Percentiles rank a stretch among this genome's conserved stretches.
These are phyloP conservation scores for Metopolophium dirhodum DNA, from an alignment of 1,140 invertebrate genomes.

Conservation along the genomic window DNA sequence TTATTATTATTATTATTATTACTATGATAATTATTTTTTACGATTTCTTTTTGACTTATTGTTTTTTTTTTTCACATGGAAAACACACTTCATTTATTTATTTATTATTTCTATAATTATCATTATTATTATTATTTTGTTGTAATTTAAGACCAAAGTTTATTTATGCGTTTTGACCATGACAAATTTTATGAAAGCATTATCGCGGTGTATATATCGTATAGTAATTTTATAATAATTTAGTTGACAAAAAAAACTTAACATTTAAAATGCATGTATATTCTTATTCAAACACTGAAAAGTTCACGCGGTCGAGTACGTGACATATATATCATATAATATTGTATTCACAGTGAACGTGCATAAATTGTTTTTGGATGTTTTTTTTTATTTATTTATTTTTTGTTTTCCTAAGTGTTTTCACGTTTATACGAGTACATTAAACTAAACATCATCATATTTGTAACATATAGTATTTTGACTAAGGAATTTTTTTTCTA, in stretches of 20 bases:
- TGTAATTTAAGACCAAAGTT: conserved; percentile 56
- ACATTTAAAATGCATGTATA: background rate
- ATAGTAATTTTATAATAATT: conserved; percentile 47
- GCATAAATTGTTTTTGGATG: conserved; percentile 22
- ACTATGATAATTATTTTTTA: conserved; percentile 14
- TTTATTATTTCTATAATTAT: conserved; percentile 33
- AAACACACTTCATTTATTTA: conserved; percentile 27
- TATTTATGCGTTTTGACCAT: conserved; percentile 56
- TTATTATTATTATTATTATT: conserved; percentile 10
- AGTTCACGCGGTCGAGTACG: background rate
- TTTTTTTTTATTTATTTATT: conserved; percentile 34
- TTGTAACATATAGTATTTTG: conserved; percentile 38
- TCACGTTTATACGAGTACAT: conserved; percentile 25
- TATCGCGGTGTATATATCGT: background rate
- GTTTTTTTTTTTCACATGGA: conserved; percentile 8
- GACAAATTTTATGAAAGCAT: conserved; percentile 51
- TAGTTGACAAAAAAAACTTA: background rate
- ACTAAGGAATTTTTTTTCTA: conserved; percentile 21
- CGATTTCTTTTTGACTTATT: background rate
- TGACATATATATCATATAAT: conserved; percentile 26
- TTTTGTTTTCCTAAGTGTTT: conserved; percentile 15
- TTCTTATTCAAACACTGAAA: background rate
- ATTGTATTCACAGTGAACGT: background rate
- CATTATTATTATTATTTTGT: conserved; percentile 44
- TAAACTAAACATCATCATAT: background rate